Conservation (phyloP, 2,888 invertebrate species). For the Andrena flavipes region DNA sequence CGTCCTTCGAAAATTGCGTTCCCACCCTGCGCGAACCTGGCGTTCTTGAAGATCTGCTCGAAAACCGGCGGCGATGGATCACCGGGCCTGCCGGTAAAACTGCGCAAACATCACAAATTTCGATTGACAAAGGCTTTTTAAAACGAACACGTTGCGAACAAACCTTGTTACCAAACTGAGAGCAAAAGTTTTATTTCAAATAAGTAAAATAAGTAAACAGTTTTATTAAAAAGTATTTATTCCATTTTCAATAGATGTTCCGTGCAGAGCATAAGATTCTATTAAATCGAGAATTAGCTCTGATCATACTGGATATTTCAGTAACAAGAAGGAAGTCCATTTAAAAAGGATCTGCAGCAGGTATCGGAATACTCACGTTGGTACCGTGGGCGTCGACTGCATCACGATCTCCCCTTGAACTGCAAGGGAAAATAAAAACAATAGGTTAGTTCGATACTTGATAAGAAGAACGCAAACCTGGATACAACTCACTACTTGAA, state of each 20-base stretch:
- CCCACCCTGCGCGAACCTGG: slow-evolving; percentile 97
- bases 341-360: background rate
- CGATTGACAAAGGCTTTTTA: background rate
- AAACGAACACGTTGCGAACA: no score
- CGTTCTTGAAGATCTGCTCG: slow-evolving; percentile 97
- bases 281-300: no score
- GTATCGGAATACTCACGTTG: slow-evolving; percentile 78
- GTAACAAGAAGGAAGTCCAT: background rate
- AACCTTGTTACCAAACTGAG: no score
- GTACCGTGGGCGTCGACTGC: slow-evolving; percentile 85
- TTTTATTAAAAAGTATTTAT: no score
- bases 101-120: slow-evolving; percentile 42
- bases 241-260: no score
- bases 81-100: slow-evolving; percentile 87
- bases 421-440: slow-evolving; percentile 85
- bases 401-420: slow-evolving; percentile 89
- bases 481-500: background rate
- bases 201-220: no score
- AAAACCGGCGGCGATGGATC: slow-evolving; percentile 96
- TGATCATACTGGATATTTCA: no score
- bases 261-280: no score
- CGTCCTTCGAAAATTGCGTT: slow-evolving; percentile 97
- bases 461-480: background rate
- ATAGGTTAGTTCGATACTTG: slow-evolving; percentile 11
- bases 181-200: no score